phyloP scores from a whole-genome alignment of 2,797 vertebrate species.

The Sebastes goodei region DNA sequence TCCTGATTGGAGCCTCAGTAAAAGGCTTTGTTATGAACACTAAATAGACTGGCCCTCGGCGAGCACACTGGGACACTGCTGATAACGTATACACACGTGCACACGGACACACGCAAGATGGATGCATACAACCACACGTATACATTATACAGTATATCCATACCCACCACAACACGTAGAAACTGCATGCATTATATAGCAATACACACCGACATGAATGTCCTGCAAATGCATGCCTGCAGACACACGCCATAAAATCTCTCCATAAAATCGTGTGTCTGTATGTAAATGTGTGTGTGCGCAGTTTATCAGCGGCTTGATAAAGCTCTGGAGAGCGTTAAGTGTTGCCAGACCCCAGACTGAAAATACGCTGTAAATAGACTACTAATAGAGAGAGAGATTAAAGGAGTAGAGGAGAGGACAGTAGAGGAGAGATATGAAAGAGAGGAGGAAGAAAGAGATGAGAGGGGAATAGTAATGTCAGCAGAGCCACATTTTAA shows the following conservation, averaged over 20 bases:
- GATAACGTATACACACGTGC: slow-evolving; percentile 72
- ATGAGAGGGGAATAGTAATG: slow-evolving; percentile 74
- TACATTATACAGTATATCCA: slow-evolving; percentile 14
- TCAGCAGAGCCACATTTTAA: slow-evolving; percentile 41
- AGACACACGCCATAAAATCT: slow-evolving; percentile 25
- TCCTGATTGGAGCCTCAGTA: slow-evolving; percentile 81
- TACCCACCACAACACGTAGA: slow-evolving; percentile 14
- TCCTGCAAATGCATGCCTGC: slow-evolving; percentile 27
- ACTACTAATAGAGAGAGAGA: slow-evolving; percentile 79
- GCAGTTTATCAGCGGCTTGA: slow-evolving; percentile 73
- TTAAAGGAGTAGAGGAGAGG: slow-evolving; percentile 70
- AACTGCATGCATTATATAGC: slow-evolving; percentile 25
- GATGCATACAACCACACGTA: slow-evolving; percentile 42
- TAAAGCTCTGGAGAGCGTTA: slow-evolving; percentile 73
- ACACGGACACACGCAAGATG: slow-evolving; percentile 43
- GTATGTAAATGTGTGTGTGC: slow-evolving; percentile 56
- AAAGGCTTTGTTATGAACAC: slow-evolving; percentile 85
- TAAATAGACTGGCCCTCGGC: slow-evolving; percentile 83
- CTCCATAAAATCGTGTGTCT: slow-evolving; percentile 24
- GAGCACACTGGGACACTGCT: slow-evolving; percentile 78
- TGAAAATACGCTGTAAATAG: slow-evolving; percentile 77
- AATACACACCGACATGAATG: slow-evolving; percentile 28
- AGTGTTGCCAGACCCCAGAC: slow-evolving; percentile 73
- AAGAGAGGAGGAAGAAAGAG: slow-evolving; percentile 59
- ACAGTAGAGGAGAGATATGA: slow-evolving; percentile 73